Evolutionary conservation across 2,797 vertebrate genomes (phyloP), one percentile per base, ranked within the genome.

Genomic region (Ispidina picta): DNA sequence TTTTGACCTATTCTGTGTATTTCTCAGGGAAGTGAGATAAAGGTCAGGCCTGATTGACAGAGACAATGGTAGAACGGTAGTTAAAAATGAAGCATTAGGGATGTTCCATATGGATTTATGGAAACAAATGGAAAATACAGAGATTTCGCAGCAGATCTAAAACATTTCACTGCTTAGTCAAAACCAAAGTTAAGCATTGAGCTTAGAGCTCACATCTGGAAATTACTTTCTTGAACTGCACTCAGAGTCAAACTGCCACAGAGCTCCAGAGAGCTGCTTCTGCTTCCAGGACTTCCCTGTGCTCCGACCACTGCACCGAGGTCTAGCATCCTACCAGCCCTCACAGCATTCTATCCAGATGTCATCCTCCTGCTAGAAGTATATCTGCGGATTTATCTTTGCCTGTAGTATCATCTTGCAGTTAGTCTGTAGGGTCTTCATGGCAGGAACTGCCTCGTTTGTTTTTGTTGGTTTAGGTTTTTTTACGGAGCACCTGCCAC

Each of bases 301-400:
- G 10, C 44, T 68, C 62, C 0, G 0, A 22, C 23, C 33, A 3
- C 39, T 21, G 48, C n/a, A 9, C 29, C 43, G 49, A 43, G 28
- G 2, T 41, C 83, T 79, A 60, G 28, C 25, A 29, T 10, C 4
- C 0, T 3, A 20, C 25, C 0, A 4, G 2, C 20, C 22, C 71
- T 55, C 52, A 41, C 8, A 52, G 37, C 60, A 37, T 35, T 63
- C 70, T 59, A 15, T 12, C 20, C 83, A 33, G 56, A 5, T 35
- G 5, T 76, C 7, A 46, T 22, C 62, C 39, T 39, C 8, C 21
- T 65, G 1, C 43, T 20, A 16, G 68, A 90, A 26, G 5, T 1
- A 18, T 0, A 0, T 8, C 52, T 91, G 64, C 15, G 19, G 10
- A 0, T 59, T 68, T 71, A 3, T 28, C 62, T 62, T 44, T 64